Percentiles rank a stretch among this genome's conserved stretches.
These are phyloP conservation scores for Lumbricus terrestris DNA, from an alignment of 2,888 invertebrate genomes.

Conservation along the genomic window DNA sequence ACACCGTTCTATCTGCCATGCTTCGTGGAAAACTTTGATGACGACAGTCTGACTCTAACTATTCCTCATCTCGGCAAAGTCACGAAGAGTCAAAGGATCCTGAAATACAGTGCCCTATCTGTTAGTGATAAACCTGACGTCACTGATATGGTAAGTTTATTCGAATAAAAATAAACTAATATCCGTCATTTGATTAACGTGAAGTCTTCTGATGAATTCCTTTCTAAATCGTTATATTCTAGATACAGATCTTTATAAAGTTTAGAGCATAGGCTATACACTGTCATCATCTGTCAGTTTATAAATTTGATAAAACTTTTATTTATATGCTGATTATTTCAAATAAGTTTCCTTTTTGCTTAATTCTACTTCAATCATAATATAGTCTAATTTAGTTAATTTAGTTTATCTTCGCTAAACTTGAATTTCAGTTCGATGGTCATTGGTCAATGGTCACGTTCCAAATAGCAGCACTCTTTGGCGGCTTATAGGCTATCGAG, in stretches of 20 bases:
- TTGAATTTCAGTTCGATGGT: background rate
- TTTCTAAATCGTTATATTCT: background rate
- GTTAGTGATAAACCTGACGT: slow-evolving; percentile 38
- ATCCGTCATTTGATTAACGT: background rate
- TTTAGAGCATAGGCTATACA: no score
- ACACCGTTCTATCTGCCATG: slow-evolving; percentile 45
- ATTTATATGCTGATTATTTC: background rate
- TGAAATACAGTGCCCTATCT: slow-evolving; percentile 41
- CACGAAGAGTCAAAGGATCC: slow-evolving; percentile 24
- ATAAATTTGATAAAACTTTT: no score
- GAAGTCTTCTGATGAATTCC: background rate
- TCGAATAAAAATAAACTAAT: no score
- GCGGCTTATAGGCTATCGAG: background rate
- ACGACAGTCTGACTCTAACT: slow-evolving; percentile 39
- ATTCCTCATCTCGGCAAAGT: slow-evolving; percentile 37
- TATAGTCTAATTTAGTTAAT: no score
- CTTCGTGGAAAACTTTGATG: slow-evolving; percentile 44
- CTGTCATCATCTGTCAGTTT: no score
- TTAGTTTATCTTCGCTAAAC: background rate
- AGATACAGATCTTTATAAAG: no score
- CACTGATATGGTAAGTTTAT: slow-evolving; percentile 26
- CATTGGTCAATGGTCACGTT: background rate
- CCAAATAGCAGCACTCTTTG: background rate
- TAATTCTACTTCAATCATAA: no score
- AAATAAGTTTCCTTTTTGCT: no score